phyloP scores from a whole-genome alignment of 2,888 invertebrate species.

The Drosophila picticornis region DNA sequence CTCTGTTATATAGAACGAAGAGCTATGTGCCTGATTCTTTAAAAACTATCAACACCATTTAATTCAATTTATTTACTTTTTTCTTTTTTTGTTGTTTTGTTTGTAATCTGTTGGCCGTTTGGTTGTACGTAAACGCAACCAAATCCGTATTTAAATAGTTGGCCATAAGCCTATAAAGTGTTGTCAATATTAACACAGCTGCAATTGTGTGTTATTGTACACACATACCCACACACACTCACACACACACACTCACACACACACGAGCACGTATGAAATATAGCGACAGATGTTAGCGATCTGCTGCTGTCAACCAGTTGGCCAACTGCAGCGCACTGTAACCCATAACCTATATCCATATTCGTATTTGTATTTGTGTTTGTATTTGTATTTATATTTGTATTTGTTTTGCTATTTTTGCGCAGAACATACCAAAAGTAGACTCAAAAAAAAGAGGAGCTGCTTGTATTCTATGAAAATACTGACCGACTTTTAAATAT shows the following conservation, averaged over 20 bases:
- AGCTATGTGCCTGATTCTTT: background rate
- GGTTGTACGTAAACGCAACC: slow-evolving; percentile 30
- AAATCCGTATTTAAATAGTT: slow-evolving; percentile 47
- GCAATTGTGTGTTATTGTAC: background rate
- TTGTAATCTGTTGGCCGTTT: slow-evolving; percentile 42
- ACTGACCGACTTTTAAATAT: slow-evolving; percentile 53
- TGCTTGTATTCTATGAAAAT: slow-evolving; percentile 36
- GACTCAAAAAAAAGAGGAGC: slow-evolving; percentile 13
- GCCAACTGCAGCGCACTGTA: slow-evolving; percentile 25
- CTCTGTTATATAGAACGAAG: background rate
- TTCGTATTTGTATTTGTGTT: background rate
- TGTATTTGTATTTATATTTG: background rate
- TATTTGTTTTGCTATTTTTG: background rate
- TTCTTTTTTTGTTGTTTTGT: slow-evolving; percentile 25
- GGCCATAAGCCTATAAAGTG: slow-evolving; percentile 32
- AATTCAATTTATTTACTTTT: background rate
- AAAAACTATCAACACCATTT: background rate
- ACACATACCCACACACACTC: background rate
- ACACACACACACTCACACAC: background rate
- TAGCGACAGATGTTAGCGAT: slow-evolving; percentile 35
- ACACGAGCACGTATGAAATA: background rate
- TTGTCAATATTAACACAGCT: slow-evolving; percentile 53
- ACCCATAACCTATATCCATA: slow-evolving; percentile 20
- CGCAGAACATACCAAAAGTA: slow-evolving; percentile 2
- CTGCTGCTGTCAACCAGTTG: slow-evolving; percentile 16